Percentiles rank a stretch among this genome's conserved stretches.
Evolutionary conservation across 2,888 invertebrate genomes (phyloP).

Genomic region (Norana najaformis): DNA sequence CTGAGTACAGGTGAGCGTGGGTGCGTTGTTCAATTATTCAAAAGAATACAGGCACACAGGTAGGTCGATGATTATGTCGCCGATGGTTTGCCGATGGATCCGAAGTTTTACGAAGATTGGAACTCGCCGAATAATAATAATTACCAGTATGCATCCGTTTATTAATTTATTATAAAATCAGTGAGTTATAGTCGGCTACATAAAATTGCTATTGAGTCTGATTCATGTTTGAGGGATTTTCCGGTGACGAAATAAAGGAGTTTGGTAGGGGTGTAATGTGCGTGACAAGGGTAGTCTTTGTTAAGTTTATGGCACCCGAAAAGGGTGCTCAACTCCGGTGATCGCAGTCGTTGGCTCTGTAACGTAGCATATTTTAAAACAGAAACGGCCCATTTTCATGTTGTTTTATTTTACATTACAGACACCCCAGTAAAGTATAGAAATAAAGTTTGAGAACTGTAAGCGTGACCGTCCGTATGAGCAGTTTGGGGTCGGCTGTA

Average conservation of each 20-base stretch:
- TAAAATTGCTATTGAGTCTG: neutral
- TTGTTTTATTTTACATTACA: neutral
- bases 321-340: neutral
- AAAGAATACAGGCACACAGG: neutral
- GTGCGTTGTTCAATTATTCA: neutral
- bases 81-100: neutral
- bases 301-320: neutral
- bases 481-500: too few species aligned
- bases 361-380: neutral
- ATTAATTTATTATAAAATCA: neutral
- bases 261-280: neutral
- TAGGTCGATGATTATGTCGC: conserved; percentile 13
- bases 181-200: neutral
- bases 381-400: neutral
- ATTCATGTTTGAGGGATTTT: neutral
- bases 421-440: neutral
- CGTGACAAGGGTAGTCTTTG: neutral
- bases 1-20: neutral
- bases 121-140: neutral
- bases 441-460: too few species aligned
- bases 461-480: too few species aligned
- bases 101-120: neutral
- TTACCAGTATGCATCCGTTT: neutral
- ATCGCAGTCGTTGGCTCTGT: neutral
- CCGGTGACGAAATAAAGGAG: neutral